These are phyloP conservation scores for Macrophya annulata DNA, from an alignment of 2,888 invertebrate genomes.

Conservation along the genomic window DNA sequence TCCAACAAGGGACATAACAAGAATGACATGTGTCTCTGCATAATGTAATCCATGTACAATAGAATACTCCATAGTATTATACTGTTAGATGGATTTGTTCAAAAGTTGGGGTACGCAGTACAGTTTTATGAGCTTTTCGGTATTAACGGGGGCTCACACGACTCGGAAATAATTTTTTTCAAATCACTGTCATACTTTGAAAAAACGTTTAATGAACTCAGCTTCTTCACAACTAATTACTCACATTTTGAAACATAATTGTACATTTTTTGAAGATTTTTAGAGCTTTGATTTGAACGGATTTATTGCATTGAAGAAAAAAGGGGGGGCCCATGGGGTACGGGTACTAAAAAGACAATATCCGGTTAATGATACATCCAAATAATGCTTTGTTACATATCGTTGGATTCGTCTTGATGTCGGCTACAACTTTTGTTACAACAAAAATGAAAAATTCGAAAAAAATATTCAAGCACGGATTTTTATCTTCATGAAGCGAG, in stretches of 20 bases:
- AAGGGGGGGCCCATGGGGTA: no score
- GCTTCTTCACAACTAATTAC: no score
- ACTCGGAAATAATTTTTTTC: no score
- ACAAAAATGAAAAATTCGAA: not conserved
- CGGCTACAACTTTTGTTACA: not conserved
- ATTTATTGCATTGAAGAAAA: no score
- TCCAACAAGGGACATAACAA: not conserved
- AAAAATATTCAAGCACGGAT: no score
- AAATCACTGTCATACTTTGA: not conserved
- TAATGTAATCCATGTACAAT: slow-evolving; percentile 37
- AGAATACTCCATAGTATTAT: not conserved
- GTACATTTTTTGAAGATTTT: no score
- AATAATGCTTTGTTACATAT: not conserved
- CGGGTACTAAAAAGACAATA: no score
- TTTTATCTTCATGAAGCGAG: not conserved
- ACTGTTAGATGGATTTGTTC: not conserved
- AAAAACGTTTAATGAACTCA: not conserved
- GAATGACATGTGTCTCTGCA: slow-evolving; percentile 42
- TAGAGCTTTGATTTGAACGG: no score
- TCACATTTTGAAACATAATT: no score
- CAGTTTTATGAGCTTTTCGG: not conserved
- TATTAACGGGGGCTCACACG: not conserved
- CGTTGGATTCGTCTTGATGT: not conserved
- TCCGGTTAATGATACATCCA: no score
- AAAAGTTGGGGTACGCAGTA: not conserved